A percentile compares a stretch with the other conserved stretches of the same genome.
Evolutionary conservation across 2,888 invertebrate species (phyloP).

Genomic region (Norana najaformis): DNA sequence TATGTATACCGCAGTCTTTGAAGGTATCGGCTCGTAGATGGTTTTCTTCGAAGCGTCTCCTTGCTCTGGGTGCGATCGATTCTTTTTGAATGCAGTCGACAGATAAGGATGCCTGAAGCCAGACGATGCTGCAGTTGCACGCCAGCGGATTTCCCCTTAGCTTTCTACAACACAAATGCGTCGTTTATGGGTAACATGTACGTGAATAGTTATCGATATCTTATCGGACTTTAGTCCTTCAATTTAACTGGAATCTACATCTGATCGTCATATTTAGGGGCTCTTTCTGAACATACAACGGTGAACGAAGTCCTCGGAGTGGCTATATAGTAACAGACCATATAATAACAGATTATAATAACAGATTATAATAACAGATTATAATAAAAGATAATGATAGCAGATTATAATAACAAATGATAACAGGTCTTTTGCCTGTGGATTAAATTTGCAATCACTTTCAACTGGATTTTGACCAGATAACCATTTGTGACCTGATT

Average conservation of each 20-base stretch:
- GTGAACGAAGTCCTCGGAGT: neutral
- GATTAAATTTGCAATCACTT: no score
- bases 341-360: no score
- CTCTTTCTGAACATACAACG: neutral
- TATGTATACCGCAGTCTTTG: neutral
- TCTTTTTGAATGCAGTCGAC: neutral
- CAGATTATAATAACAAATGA: no score
- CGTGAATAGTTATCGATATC: no score
- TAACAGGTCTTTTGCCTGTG: no score
- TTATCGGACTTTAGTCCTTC: neutral
- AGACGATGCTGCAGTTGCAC: conserved; percentile 20
- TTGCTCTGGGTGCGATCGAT: neutral
- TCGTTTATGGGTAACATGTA: no score
- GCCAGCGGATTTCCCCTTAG: conserved; percentile 1
- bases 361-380: no score
- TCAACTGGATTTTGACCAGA: no score
- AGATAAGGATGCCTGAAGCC: neutral
- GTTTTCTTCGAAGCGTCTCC: neutral
- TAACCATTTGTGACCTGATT: no score
- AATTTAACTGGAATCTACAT: neutral
- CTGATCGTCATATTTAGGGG: neutral
- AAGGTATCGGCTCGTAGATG: neutral
- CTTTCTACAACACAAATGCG: neutral
- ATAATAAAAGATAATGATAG: no score
- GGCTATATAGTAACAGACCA: no score